A percentile compares a stretch with the other conserved stretches of the same genome.
These are phyloP conservation scores for Neopipo cinnamomea DNA, from an alignment of 2,113 vertebrate species.

Conservation along the genomic window DNA sequence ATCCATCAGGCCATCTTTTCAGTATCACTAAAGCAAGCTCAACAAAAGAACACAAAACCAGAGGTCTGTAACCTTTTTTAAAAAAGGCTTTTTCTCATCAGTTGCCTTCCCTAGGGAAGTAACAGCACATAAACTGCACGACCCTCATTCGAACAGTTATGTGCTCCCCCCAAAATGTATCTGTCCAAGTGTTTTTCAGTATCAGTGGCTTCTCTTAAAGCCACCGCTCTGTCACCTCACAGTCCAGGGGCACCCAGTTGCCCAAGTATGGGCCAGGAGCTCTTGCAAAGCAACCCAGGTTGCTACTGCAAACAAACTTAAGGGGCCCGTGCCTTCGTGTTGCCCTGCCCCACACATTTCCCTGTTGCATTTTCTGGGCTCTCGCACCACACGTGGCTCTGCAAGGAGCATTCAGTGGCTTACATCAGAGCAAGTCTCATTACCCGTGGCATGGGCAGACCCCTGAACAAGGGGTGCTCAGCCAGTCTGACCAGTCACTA, in stretches of 20 bases:
- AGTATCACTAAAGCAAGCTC: background rate
- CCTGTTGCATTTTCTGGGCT: background rate
- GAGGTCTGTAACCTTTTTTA: background rate
- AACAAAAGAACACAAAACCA: background rate
- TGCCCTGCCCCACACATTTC: background rate
- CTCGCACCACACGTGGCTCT: accelerated
- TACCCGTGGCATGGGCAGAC: background rate
- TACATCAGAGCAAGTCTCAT: background rate
- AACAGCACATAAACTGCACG: background rate
- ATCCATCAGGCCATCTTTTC: background rate
- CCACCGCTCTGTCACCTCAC: background rate
- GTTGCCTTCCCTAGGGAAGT: background rate
- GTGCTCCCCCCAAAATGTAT: background rate
- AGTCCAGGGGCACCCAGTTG: background rate
- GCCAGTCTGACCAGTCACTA: background rate
- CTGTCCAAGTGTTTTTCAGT: background rate
- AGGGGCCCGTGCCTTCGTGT: accelerated
- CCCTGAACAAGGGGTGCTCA: background rate
- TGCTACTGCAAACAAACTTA: background rate
- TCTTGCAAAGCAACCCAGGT: background rate
- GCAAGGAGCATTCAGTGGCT: background rate
- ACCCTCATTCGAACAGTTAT: background rate
- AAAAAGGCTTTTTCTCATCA: background rate
- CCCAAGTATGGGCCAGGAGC: background rate
- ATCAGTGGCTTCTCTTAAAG: background rate